A percentile compares a stretch with the other conserved stretches of the same genome.
Evolutionary conservation across 2,113 vertebrate species (phyloP).

Genomic region (Aplodontia rufa): DNA sequence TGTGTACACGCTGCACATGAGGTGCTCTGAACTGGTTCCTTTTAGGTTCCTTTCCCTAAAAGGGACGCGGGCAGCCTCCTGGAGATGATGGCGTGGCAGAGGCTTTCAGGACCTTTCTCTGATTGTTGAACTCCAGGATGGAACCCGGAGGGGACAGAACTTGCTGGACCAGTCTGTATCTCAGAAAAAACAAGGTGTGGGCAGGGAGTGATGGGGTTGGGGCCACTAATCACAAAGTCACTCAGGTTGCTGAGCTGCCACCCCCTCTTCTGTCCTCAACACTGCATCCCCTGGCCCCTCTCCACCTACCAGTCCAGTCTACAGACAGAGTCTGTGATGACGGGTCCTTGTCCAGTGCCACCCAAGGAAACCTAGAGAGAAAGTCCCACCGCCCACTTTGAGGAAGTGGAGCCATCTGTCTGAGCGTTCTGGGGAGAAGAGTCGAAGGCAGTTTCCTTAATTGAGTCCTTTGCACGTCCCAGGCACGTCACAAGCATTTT

Average conservation of each 20-base stretch:
- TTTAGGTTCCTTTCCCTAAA: not conserved
- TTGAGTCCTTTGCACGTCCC: not conserved
- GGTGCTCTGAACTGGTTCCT: not conserved
- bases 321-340: not conserved
- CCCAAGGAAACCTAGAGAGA: not conserved
- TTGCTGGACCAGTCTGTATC: not conserved
- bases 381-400: not conserved
- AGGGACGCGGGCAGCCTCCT: not conserved
- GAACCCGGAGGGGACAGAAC: not conserved
- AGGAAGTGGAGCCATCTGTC: not conserved
- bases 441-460: not conserved
- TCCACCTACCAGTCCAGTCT: not conserved
- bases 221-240: not conserved
- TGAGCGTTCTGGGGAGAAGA: not conserved
- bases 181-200: not conserved
- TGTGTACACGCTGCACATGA: rapidly evolving
- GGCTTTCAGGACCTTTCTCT: not conserved
- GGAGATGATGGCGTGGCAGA: not conserved
- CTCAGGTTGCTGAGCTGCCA: not conserved
- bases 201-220: not conserved
- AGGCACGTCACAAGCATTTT: not conserved
- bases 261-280: not conserved
- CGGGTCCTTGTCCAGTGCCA: not conserved
- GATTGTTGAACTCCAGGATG: not conserved
- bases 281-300: not conserved